These are phyloP conservation scores for Eristalinus aeneus DNA, from an alignment of 2,888 invertebrate species.

Conservation along the genomic window DNA sequence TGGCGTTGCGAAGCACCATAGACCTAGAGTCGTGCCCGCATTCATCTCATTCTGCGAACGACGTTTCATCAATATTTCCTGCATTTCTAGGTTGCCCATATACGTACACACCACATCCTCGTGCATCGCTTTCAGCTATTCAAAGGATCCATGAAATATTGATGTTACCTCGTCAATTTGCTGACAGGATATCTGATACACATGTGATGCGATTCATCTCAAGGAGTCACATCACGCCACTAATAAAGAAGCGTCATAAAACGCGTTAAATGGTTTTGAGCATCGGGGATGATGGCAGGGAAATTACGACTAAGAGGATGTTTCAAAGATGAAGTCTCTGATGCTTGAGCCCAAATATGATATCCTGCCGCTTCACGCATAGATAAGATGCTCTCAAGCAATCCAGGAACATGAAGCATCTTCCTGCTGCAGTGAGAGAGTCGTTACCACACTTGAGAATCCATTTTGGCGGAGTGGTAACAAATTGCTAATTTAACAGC, in stretches of 20 bases:
- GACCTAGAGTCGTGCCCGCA: background rate
- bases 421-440: too few species aligned
- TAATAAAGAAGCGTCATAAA: background rate
- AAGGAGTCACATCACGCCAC: background rate
- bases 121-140: background rate
- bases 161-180: background rate
- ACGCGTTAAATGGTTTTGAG: background rate
- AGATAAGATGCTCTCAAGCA: background rate
- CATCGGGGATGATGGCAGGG: background rate
- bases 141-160: background rate
- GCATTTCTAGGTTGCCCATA: background rate
- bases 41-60: background rate
- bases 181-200: background rate
- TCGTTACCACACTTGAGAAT: too few species aligned
- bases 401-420: too few species aligned
- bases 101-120: background rate
- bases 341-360: background rate
- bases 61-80: background rate
- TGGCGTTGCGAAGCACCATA: background rate
- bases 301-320: background rate
- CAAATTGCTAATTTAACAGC: too few species aligned
- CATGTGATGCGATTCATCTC: background rate
- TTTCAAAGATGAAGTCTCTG: background rate
- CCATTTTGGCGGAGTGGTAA: too few species aligned
- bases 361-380: background rate